Base-by-base conservation (phyloP, 2,113 vertebrate species). In the Sorex fumeus region DNA sequence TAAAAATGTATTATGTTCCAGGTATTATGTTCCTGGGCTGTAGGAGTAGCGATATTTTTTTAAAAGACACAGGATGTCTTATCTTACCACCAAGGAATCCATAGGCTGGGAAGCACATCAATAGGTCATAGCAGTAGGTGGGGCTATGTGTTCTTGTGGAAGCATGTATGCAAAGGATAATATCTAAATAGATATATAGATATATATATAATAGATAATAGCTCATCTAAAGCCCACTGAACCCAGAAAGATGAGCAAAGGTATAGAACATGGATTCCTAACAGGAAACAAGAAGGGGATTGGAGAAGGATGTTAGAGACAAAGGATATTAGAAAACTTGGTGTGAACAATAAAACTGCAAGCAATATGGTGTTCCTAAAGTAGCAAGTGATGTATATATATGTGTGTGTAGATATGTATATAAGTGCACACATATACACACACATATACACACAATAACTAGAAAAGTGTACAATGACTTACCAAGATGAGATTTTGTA, bases 311-410 rank as follows among this genome's bases (percentile, higher is more conserved):
- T 36, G n/a, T 77, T 28, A 74, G 64, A 70, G 43, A 23, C 43
- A 88, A 79, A 92, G 32, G 25, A 83, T 16, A 60, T 86, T 50
- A 74, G 40, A 74, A 90, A 90, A 78, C 7, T 6, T 45, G 43
- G 32, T 88, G 30, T 67, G 36, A 75, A 60, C 62, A 36, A n/a
- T 30, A 32, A 75, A 62, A 21, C n/a, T 87, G 25, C 36, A 43
- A 88, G 27, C 23, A 67, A 3, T 57, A 57, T 45, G 40, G 27
- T 77, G 21, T 83, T 91, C 11, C 9, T 62, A 45, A 81, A 66
- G 83, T 64, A 84, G 13, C 70, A 74, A 64, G 40, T 45, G 72
- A 81, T 40, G 7, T 40, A 40, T 40, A 40, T 40, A 40, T 40
- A 40, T n/a, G n/a, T n/a, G n/a, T n/a, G n/a, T n/a, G n/a, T 40